A percentile compares a stretch with the other conserved stretches of the same genome.
phyloP scores from a whole-genome alignment of 2,113 vertebrate species.

The Acrocephalus arundinaceus region DNA sequence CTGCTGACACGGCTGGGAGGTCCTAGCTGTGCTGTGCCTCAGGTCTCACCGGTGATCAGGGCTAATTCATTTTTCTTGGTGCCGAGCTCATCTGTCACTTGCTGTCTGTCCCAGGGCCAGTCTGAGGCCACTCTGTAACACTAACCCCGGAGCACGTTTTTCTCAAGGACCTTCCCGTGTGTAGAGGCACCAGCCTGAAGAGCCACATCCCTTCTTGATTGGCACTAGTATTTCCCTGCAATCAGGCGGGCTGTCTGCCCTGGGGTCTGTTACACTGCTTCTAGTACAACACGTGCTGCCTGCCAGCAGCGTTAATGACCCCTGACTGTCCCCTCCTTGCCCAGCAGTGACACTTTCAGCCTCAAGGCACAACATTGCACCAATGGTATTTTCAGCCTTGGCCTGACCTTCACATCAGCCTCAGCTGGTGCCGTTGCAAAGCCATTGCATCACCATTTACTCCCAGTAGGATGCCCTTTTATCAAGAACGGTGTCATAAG shows the following conservation, averaged over 20 bases:
- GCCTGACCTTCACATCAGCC: constrained; percentile 6
- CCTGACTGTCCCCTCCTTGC: background rate
- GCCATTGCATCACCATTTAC: background rate
- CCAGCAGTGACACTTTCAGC: background rate
- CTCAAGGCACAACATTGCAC: background rate
- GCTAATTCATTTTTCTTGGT: background rate
- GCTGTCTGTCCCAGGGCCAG: background rate
- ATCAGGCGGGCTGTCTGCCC: background rate
- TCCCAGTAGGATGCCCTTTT: background rate
- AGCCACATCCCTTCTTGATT: background rate
- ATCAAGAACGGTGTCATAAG: background rate
- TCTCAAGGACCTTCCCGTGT: background rate
- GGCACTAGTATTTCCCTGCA: background rate
- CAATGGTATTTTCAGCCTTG: background rate
- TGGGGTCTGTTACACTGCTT: background rate
- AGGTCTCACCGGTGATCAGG: accelerated
- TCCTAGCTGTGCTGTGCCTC: background rate
- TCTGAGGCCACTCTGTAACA: background rate
- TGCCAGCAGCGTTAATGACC: background rate
- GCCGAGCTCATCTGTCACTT: background rate
- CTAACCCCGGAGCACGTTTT: background rate
- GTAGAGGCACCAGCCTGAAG: background rate
- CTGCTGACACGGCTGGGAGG: background rate
- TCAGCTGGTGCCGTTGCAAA: background rate
- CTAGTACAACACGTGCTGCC: background rate